These are phyloP conservation scores for Phrynocephalus forsythii DNA, from an alignment of 2,797 vertebrate species.

Conservation along the genomic window DNA sequence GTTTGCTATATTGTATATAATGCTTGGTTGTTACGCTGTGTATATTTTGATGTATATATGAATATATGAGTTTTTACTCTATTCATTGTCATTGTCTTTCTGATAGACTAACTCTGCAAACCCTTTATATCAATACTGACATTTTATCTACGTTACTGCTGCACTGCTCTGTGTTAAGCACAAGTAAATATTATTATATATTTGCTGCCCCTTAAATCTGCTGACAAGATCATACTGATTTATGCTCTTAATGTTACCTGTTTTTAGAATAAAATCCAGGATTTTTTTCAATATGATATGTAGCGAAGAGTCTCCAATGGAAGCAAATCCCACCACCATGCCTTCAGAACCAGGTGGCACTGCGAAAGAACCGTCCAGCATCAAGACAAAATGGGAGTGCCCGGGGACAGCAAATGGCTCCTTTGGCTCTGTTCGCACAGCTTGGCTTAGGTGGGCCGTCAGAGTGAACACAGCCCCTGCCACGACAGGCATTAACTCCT, in stretches of 20 bases:
- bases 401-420: conserved; percentile 79
- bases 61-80: no score
- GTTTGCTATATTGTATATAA: no score
- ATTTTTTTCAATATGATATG: conserved; percentile 95
- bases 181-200: no score
- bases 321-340: conserved; percentile 85
- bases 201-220: no score
- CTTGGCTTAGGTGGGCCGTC: conserved; percentile 95
- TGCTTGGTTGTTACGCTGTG: no score
- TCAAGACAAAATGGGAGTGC: conserved; percentile 76
- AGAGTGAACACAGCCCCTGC: conserved; percentile 96
- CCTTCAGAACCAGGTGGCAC: conserved; percentile 67
- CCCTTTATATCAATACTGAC: no score
- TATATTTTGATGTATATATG: no score
- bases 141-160: no score
- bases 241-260: conserved; percentile 79
- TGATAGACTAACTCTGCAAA: no score
- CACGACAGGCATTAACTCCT: conserved; percentile 95
- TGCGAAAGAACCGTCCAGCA: conserved; percentile 75
- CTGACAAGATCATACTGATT: neutral
- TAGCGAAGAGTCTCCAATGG: conserved; percentile 95
- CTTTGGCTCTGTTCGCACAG: conserved; percentile 92
- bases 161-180: no score
- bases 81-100: no score
- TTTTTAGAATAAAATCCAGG: conserved; percentile 96